Conservation (phyloP, 2,113 vertebrate species). For the Chlamydotis undulata region DNA sequence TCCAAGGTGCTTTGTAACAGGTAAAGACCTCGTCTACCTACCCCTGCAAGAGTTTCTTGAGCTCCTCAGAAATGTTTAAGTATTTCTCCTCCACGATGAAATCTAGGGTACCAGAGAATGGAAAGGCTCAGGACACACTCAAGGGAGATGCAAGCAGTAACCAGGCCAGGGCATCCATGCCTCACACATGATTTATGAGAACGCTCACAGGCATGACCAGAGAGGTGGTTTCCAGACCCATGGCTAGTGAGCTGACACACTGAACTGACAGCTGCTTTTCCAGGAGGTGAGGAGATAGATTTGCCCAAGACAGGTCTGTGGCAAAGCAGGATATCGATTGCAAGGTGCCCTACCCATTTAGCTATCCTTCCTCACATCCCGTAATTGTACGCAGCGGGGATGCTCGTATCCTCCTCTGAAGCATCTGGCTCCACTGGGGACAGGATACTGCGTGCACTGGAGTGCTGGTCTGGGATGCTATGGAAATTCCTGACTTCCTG, state of each 20-base stretch:
- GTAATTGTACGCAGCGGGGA: not conserved
- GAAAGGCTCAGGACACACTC: not conserved
- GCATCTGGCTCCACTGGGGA: constrained; percentile 3
- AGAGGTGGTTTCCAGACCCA: not conserved
- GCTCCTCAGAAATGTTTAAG: not conserved
- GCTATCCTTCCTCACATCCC: not conserved
- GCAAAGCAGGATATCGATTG: not conserved
- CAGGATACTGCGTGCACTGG: not conserved
- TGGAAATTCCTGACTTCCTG: constrained; percentile 42
- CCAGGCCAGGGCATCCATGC: not conserved
- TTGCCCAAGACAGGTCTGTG: not conserved
- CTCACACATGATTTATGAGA: not conserved
- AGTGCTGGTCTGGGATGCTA: not conserved
- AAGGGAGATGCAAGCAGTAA: not conserved
- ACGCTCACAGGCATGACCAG: not conserved
- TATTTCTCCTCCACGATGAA: not conserved
- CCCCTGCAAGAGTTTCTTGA: not conserved
- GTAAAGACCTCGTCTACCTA: not conserved
- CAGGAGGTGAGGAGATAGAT: not conserved
- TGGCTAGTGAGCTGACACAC: not conserved
- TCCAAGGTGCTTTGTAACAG: not conserved
- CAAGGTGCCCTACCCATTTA: not conserved
- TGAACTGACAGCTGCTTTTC: not conserved
- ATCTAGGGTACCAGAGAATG: not conserved
- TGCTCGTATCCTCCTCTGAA: not conserved